phyloP scores from a whole-genome alignment of 35 echinoderm and acorn worm genomes.

The Patiria miniata region DNA sequence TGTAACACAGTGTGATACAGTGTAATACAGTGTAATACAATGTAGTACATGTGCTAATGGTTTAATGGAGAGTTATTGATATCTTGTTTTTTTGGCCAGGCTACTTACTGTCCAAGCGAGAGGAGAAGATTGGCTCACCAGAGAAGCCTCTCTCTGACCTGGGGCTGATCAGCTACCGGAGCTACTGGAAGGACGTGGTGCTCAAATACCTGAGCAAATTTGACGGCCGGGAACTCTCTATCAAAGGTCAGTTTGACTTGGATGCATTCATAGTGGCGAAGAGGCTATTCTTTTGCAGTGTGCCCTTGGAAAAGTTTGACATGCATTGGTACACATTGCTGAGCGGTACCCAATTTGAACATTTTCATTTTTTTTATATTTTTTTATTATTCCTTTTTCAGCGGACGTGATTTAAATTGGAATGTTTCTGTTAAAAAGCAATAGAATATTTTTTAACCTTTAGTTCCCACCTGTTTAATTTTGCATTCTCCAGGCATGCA shows the following conservation, averaged over 20 bases:
- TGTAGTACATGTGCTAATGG: no score
- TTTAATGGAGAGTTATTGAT: no score
- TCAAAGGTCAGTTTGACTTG: slow-evolving; percentile 93
- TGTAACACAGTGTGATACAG: no score
- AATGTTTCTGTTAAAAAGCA: no score
- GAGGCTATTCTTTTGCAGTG: neutral
- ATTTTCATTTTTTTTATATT: no score
- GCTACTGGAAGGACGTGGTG: slow-evolving; percentile 98
- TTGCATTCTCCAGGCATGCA: no score
- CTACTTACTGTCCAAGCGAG: slow-evolving; percentile 92
- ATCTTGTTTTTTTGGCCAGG: slow-evolving; percentile 56
- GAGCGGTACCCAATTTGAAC: no score
- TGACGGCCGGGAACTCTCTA: slow-evolving; percentile 86
- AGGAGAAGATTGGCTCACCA: slow-evolving; percentile 95
- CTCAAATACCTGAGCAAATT: slow-evolving; percentile 85
- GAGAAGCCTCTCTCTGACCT: slow-evolving; percentile 97
- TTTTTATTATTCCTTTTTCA: no score
- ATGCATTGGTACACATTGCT: neutral
- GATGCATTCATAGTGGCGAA: neutral
- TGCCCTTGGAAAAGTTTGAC: neutral
- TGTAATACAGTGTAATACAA: no score
- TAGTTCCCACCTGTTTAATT: no score
- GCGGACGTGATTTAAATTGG: no score
- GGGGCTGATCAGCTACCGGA: slow-evolving; percentile 94
- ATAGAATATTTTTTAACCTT: no score